Conservation (phyloP, 2,888 invertebrate genomes). For the Agriopis marginaria region DNA sequence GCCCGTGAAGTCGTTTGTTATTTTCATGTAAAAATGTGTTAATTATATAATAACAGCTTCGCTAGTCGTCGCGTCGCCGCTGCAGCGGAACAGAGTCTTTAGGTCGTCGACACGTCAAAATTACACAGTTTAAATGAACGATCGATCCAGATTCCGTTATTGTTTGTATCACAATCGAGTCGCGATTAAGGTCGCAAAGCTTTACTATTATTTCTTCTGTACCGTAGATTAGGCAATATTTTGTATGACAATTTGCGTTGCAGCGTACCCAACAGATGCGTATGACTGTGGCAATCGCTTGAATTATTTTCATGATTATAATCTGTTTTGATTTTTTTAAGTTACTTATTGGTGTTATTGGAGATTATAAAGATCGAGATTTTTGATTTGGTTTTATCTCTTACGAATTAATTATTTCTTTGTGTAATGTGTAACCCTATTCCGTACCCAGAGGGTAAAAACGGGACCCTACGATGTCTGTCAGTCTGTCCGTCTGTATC, state of each 20-base stretch:
- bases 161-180: conserved; percentile 62
- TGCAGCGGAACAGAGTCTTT: conserved; percentile 12
- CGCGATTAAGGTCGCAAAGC: conserved; percentile 54
- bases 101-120: conserved; percentile 66
- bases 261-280: conserved; percentile 13
- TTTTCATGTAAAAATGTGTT: background rate
- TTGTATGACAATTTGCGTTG: conserved; percentile 12
- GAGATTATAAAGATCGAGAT: conserved; percentile 16
- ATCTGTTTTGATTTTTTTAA: background rate
- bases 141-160: conserved; percentile 70
- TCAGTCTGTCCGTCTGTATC: too few relatives aligned
- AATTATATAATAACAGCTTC: background rate
- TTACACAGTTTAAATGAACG: conserved; percentile 65
- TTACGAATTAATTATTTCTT: background rate
- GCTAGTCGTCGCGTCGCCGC: conserved; percentile 8
- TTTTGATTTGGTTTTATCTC: conserved; percentile 1
- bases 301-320: too few relatives aligned
- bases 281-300: conserved; percentile 5
- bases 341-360: conserved; percentile 16
- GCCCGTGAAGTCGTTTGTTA: too few relatives aligned
- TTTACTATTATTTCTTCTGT: conserved; percentile 23
- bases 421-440: too few relatives aligned
- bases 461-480: too few relatives aligned
- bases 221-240: conserved; percentile 21
- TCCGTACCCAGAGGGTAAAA: too few relatives aligned